Evolutionary conservation across 1,140 invertebrate species (phyloP), one percentile per base, ranked within the genome.

Genomic region (Parapsyche elsis): DNA sequence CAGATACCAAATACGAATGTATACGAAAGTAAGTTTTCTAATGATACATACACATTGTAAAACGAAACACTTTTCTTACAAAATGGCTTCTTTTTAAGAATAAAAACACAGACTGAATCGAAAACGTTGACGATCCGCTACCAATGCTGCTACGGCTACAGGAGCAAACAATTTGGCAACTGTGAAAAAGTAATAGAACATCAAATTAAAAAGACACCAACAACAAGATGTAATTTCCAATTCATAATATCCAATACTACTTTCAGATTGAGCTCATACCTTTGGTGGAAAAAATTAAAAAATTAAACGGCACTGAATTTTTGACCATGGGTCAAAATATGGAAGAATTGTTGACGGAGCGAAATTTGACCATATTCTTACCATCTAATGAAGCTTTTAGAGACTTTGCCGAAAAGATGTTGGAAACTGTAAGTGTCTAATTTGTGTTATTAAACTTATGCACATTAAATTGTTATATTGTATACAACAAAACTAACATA

Each of bases 361-460:
- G 80, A 57, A 82, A 82, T 70, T 5, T 80, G 0, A 82, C 81
- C 0, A 45, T 82, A 9, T 82, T 82, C 59, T 70, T 82, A 21
- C 81, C 81, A 4, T 71, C 46, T 21, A 57, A 82, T 64, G 76
- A 82, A 64, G 81, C 81, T 1, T 80, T 82, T 38, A 19, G 49
- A 53, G 73, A 78, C 23, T 82, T 76, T 23, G 24, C 70, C 1
- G 24, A 76, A 19, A n/a, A 45, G 16, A 71, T 79, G 45, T 24
- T 79, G n/a, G 57, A 76, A 76, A 57, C 57, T n/a, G 81, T 81
- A 71, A 76, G 77, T 70, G 5, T 12, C 19, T 24, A 46, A n/a
- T 30, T 57, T 9, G 9, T 76, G 10, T 5, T 24, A n/a, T 38
- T 38, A 38, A 38, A 38, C n/a, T n/a, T n/a, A n/a, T n/a, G 45